These are phyloP conservation scores for Chloroclystis v-ata DNA, from an alignment of 2,888 invertebrate genomes.

Conservation along the genomic window DNA sequence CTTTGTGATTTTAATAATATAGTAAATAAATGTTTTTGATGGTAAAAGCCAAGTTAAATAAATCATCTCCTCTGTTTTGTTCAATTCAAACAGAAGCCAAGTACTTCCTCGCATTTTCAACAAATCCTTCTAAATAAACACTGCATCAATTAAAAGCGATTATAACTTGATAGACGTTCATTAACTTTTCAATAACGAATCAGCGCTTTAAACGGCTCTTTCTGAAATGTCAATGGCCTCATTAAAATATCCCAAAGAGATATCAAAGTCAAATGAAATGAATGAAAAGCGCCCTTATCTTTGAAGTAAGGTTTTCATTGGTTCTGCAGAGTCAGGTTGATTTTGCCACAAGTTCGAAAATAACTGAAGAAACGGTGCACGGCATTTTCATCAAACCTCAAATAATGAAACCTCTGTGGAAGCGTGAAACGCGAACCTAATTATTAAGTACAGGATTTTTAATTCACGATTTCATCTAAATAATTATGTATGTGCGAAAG, in stretches of 20 bases:
- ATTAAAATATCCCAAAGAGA: conserved; percentile 49
- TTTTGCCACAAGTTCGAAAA: conserved; percentile 11
- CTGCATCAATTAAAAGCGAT: conserved; percentile 26
- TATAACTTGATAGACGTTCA: conserved; percentile 32
- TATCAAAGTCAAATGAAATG: conserved; percentile 48
- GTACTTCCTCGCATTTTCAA: conserved; percentile 1
- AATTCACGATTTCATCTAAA: no score
- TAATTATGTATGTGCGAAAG: no score
- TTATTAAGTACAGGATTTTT: no score
- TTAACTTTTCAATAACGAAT: conserved; percentile 48
- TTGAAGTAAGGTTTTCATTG: conserved; percentile 29
- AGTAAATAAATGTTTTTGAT: no score
- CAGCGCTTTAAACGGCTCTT: conserved; percentile 42
- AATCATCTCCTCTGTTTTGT: no score
- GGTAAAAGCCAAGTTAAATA: not conserved
- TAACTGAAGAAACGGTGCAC: conserved; percentile 1
- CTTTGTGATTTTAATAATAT: no score
- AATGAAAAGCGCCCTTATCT: conserved; percentile 41
- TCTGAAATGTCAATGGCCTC: conserved; percentile 50
- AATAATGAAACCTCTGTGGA: not conserved
- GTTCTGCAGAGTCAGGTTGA: conserved; percentile 16
- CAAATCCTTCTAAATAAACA: conserved; percentile 24
- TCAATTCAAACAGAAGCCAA: not conserved
- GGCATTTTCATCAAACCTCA: not conserved
- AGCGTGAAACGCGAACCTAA: not conserved